Percentiles rank a stretch among this genome's conserved stretches.
Evolutionary conservation across 2,113 vertebrate species (phyloP).

Genomic region (Mixornis gularis): DNA sequence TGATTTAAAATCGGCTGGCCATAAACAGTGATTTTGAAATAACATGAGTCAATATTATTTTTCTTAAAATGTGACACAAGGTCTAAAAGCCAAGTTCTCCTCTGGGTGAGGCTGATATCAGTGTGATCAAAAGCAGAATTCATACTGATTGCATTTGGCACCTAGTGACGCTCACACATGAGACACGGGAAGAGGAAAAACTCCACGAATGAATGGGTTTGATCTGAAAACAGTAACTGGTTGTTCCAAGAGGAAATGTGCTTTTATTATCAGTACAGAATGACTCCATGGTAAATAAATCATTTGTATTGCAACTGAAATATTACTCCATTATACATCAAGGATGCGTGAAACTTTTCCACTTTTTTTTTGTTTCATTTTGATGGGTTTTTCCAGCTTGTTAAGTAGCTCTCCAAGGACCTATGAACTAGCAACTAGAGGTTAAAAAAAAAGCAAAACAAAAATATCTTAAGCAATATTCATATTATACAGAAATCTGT

Average conservation of each 20-base stretch:
- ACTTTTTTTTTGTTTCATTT: neutral
- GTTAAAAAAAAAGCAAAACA: neutral
- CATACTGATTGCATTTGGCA: conserved; percentile 11
- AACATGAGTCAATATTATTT: conserved; percentile 34
- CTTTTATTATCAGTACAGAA: conserved; percentile 26
- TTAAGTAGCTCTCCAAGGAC: neutral
- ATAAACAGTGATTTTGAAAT: conserved; percentile 41
- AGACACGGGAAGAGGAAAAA: neutral
- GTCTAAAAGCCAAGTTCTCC: conserved; percentile 26
- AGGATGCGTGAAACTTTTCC: neutral
- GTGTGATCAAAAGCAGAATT: neutral
- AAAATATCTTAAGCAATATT: neutral
- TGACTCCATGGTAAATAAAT: conserved; percentile 15
- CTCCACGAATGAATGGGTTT: conserved; percentile 14
- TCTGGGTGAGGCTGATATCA: conserved; percentile 7
- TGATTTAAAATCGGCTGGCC: conserved; percentile 21
- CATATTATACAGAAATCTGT: neutral
- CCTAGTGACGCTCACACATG: neutral
- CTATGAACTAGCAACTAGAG: neutral
- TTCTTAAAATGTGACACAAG: neutral
- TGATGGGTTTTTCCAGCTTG: neutral
- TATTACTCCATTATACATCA: neutral
- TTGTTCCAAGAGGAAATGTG: conserved; percentile 38
- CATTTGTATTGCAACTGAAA: conserved; percentile 6
- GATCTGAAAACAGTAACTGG: neutral